Base-by-base conservation (phyloP, 2,113 vertebrate species). In the Myotis yumanensis region DNA sequence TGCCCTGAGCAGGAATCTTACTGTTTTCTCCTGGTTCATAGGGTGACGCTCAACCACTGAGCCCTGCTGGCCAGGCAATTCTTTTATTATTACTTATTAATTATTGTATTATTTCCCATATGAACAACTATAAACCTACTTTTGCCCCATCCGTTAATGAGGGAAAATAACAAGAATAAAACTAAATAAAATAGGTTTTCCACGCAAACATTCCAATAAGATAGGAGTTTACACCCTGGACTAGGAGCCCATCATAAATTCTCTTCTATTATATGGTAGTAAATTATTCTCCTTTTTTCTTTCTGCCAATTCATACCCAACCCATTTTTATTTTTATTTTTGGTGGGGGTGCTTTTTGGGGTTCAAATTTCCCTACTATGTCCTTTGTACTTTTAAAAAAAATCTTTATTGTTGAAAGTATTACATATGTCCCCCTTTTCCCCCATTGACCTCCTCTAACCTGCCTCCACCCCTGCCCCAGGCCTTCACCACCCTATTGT, bases 121-220 rank as follows among this genome's bases (percentile, higher is more conserved):
- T 30, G 9, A 76, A 32, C 30, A 68, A 68, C 32, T 51, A 15
- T 30, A 51, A 76, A 11, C 16, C 46, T 51, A 32, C 28, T 32
- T 76, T 51, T 76, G 46, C 73, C 28, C 25, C 46, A 76, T 43
- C 28, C 9, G 48, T 30, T 46, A 73, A 57, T 32, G 48, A 54
- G 32, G 30, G 28, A 83, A 91, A 54, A 92, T 46, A 64, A 52
- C 30, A 91, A 91, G 35, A 71, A 79, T 48, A 87, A 90, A 57
- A 54, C 11, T n/a, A 89, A 95, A 87, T 37, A 91, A 80, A 86
- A 86, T 7, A 76, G 15, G 37, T 16, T 80, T 89, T 68, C 54
- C 32, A 43, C 28, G 15, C 73, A 80, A 80, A 54, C 14, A 62
- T 37, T 91, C 18, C 46, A 37, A 8, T 28, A 30, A 57, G n/a